Conservation (phyloP, 2,888 invertebrate genomes). For the Limenitis camilla region DNA sequence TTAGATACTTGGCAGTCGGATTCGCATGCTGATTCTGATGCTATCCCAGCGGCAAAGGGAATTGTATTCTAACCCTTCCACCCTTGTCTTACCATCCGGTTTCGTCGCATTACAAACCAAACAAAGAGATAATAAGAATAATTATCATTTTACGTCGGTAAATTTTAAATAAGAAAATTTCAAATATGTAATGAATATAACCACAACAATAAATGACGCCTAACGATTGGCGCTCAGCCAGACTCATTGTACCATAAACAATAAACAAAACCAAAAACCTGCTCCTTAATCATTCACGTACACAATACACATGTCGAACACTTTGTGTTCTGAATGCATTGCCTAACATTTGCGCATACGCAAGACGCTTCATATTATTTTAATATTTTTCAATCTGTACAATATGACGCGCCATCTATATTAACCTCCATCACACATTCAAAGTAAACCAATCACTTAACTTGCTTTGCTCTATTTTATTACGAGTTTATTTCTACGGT, state of each 20-base stretch:
- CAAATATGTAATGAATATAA: conserved; percentile 13
- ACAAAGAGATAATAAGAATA: not conserved
- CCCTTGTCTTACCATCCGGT: too few species aligned
- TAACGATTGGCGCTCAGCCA: conserved; percentile 53
- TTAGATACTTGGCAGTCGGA: too few species aligned
- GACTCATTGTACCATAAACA: conserved; percentile 56
- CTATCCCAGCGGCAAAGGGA: too few species aligned
- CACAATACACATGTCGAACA: conserved; percentile 66
- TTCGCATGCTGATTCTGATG: too few species aligned
- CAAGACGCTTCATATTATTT: not conserved
- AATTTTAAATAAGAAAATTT: conserved; percentile 3
- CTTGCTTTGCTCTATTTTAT: too few species aligned
- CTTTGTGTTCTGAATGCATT: conserved; percentile 37
- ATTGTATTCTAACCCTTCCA: too few species aligned
- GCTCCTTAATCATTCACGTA: conserved; percentile 68
- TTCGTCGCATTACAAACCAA: too few species aligned
- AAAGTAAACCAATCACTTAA: too few species aligned
- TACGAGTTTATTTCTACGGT: too few species aligned
- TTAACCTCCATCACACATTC: conserved; percentile 1
- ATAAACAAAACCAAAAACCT: conserved; percentile 68
- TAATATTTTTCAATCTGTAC: not conserved
- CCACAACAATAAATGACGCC: conserved; percentile 30
- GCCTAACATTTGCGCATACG: conserved; percentile 14
- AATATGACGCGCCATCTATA: not conserved
- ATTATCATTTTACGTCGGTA: not conserved